Evolutionary conservation across 2,888 invertebrate genomes (phyloP).

Genomic region (Saturnia japonica): DNA sequence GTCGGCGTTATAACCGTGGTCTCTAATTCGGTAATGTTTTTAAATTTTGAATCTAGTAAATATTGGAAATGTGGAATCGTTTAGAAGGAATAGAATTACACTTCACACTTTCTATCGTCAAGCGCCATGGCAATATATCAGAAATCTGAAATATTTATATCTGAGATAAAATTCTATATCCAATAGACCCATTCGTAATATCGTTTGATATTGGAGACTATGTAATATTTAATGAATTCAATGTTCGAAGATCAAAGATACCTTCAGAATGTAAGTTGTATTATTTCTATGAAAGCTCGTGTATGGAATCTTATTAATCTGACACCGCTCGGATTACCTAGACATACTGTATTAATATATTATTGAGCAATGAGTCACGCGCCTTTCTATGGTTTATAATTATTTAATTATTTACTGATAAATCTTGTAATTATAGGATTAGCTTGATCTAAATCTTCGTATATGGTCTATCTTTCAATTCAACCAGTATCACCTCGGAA

Average conservation of each 20-base stretch:
- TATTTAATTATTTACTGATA: neutral
- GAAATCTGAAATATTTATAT: neutral
- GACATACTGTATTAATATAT: neutral
- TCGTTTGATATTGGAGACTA: neutral
- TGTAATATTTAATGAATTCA: conserved; percentile 4
- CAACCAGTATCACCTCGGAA: neutral
- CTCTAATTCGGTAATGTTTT: no score
- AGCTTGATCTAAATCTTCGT: neutral
- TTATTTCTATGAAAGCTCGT: neutral
- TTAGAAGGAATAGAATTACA: neutral
- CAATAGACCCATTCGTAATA: neutral
- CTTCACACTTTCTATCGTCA: neutral
- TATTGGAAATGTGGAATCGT: no score
- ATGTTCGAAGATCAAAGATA: neutral
- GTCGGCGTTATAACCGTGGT: no score
- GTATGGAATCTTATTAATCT: neutral
- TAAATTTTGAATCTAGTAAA: no score
- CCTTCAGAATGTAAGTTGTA: neutral
- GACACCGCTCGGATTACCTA: neutral
- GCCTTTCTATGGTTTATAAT: neutral
- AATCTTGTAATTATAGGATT: neutral
- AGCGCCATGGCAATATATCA: neutral
- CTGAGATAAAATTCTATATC: neutral
- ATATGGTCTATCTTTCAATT: neutral
- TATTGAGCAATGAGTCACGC: neutral